Percentiles rank a stretch among this genome's conserved stretches.
Conservation (phyloP, 2,888 invertebrate species). For the Tetrapedia diversipes region DNA sequence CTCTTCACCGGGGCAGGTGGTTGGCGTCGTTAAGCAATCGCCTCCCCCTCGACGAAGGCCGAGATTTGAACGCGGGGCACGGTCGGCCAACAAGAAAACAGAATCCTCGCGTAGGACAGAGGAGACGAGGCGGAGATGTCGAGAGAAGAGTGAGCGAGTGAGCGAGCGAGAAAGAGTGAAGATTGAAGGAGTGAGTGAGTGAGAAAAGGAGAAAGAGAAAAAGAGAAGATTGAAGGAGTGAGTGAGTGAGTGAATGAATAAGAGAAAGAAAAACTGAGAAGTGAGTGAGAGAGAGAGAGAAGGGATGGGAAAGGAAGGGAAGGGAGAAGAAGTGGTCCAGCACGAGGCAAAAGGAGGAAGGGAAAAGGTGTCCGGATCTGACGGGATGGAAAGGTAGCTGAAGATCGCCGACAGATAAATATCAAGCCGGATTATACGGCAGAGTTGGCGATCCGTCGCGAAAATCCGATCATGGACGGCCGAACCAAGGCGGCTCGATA, state of each 20-base stretch:
- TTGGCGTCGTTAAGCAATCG: slow-evolving; percentile 79
- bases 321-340: slow-evolving; percentile 21
- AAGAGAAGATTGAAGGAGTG: no score
- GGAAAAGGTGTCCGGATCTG: slow-evolving; percentile 49
- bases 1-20: slow-evolving; percentile 79
- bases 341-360: slow-evolving; percentile 40
- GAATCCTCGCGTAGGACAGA: slow-evolving; percentile 19
- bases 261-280: no score
- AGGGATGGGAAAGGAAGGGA: no score
- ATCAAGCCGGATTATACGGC: slow-evolving; percentile 15
- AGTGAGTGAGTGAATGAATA: no score
- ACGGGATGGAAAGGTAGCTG: slow-evolving; percentile 29
- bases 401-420: slow-evolving; percentile 30
- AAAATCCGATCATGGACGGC: slow-evolving; percentile 24
- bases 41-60: slow-evolving; percentile 75
- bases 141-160: no score
- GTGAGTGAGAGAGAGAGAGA: no score
- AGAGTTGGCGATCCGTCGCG: slow-evolving; percentile 8
- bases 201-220: no score
- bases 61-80: slow-evolving; percentile 77
- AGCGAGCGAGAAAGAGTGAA: no score
- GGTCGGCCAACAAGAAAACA: slow-evolving; percentile 43
- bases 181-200: no score
- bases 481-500: background rate
- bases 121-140: background rate